phyloP scores from a whole-genome alignment of 2,113 vertebrate species.

The Chelonoidis abingdonii region DNA sequence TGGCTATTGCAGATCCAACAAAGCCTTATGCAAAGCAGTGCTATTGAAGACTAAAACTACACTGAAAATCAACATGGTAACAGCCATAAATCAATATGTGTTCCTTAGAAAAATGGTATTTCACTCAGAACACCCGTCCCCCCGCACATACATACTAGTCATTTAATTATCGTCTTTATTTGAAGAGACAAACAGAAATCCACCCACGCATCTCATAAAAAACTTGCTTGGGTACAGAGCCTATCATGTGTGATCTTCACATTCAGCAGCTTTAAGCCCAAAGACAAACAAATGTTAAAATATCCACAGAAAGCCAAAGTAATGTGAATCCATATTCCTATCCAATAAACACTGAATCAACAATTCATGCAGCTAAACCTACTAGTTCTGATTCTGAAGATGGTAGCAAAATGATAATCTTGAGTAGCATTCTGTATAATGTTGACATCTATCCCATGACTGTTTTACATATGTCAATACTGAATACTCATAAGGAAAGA shows the following conservation, averaged over 20 bases:
- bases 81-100: conserved; percentile 36
- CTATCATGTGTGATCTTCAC: conserved; percentile 54
- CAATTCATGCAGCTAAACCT: conserved; percentile 35
- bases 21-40: conserved; percentile 17
- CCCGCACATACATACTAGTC: neutral
- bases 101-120: conserved; percentile 24
- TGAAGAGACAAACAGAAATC: conserved; percentile 27
- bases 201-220: conserved; percentile 18
- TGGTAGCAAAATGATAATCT: conserved; percentile 63
- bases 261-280: conserved; percentile 44
- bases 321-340: conserved; percentile 49
- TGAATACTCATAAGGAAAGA: conserved; percentile 47
- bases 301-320: conserved; percentile 36
- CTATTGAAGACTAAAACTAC: neutral
- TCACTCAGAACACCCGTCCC: neutral
- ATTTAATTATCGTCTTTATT: conserved; percentile 40
- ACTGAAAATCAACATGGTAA: neutral
- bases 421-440: conserved; percentile 47
- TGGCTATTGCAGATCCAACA: neutral
- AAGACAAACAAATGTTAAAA: conserved; percentile 43
- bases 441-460: conserved; percentile 51
- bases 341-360: conserved; percentile 50
- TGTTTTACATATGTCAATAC: conserved; percentile 73
- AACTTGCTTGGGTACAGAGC: conserved; percentile 9
- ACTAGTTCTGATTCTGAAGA: conserved; percentile 45